These are phyloP conservation scores for Mobula birostris DNA, from an alignment of 2,113 vertebrate genomes.

Conservation along the genomic window DNA sequence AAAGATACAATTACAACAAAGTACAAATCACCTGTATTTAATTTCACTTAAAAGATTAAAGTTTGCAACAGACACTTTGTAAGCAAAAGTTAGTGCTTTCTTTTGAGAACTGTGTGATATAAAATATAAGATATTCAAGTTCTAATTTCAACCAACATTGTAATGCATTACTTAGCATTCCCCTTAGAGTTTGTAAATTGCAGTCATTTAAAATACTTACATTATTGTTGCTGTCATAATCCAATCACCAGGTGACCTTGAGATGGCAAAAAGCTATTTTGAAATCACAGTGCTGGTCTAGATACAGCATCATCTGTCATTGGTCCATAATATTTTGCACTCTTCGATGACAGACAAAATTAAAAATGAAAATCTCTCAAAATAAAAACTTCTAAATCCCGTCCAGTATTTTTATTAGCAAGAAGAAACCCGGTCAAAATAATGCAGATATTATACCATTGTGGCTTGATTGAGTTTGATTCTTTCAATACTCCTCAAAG, in stretches of 20 bases:
- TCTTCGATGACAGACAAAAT: conserved; percentile 19
- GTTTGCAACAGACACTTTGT: not conserved
- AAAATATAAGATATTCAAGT: not conserved
- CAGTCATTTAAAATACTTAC: conserved; percentile 18
- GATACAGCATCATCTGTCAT: not conserved
- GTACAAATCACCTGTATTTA: not conserved
- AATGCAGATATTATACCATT: not conserved
- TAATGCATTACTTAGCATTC: not conserved
- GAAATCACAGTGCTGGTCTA: conserved; percentile 2
- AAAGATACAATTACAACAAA: not conserved
- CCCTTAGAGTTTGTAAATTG: not conserved
- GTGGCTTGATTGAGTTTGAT: not conserved
- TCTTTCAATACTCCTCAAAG: not conserved
- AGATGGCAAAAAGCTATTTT: conserved; percentile 20
- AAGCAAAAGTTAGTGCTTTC: not conserved
- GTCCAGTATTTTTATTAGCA: not conserved
- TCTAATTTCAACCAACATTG: not conserved
- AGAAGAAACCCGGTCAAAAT: not conserved
- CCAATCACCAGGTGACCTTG: conserved; percentile 14
- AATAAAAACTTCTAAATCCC: not conserved
- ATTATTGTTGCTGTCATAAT: conserved; percentile 17
- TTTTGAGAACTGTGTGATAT: not conserved
- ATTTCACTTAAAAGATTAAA: not conserved
- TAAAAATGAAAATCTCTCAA: not conserved
- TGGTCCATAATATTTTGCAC: conserved; percentile 5